Evolutionary conservation across 2,888 invertebrate species (phyloP).

Genomic region (Leucoma salicis): DNA sequence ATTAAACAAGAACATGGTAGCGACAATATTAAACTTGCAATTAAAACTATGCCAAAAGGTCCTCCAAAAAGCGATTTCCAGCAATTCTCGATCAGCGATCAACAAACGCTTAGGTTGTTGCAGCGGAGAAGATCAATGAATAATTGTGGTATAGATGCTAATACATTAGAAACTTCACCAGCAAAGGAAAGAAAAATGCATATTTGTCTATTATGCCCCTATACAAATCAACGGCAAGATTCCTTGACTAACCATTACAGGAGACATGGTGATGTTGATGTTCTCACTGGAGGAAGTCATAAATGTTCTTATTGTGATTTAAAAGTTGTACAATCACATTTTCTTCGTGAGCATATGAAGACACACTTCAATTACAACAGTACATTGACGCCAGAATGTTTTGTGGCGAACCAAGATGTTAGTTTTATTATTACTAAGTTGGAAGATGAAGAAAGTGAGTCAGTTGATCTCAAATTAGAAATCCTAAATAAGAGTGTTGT

Average conservation of each 20-base stretch:
- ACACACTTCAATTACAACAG: constrained; percentile 87
- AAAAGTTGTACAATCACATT: constrained; percentile 87
- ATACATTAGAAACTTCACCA: constrained; percentile 60
- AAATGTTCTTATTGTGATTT: constrained; percentile 93
- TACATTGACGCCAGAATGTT: constrained; percentile 81
- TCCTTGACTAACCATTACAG: constrained; percentile 89
- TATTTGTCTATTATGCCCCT: constrained; percentile 90
- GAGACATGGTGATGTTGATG: constrained; percentile 84
- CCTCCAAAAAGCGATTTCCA: constrained; percentile 71
- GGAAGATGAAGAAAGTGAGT: constrained; percentile 63
- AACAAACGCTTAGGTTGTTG: constrained; percentile 83
- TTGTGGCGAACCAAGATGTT: constrained; percentile 82
- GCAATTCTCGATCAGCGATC: constrained; percentile 83
- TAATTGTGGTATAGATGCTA: constrained; percentile 57
- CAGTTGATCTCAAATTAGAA: constrained; percentile 67
- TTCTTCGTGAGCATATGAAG: constrained; percentile 89
- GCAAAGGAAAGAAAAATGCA: constrained; percentile 84
- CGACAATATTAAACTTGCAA: constrained; percentile 69
- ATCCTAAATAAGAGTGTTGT: constrained; percentile 42
- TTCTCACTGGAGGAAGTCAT: constrained; percentile 83
- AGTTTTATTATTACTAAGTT: constrained; percentile 79
- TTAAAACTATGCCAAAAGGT: constrained; percentile 73
- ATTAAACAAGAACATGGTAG: constrained; percentile 49
- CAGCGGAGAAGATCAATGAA: constrained; percentile 78
- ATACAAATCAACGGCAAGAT: constrained; percentile 87